Conservation (phyloP, 2,113 vertebrate species). For the Channa maculata region DNA sequence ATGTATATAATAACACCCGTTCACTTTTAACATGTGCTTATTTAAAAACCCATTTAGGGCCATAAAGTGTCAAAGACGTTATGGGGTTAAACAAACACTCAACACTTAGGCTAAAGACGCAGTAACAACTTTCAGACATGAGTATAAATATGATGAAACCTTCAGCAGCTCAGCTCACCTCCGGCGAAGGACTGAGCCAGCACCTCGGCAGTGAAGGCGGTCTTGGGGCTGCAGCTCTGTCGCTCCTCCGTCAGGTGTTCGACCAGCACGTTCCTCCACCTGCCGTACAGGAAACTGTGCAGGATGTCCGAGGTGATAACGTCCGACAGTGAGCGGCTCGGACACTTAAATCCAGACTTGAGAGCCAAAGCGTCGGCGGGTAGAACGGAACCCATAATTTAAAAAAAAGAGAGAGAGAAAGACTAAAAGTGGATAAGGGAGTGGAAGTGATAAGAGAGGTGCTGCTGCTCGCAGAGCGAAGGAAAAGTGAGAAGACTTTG, state of each 20-base stretch:
- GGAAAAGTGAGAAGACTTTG: not conserved
- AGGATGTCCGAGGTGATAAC: constrained; percentile 98
- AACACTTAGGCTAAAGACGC: no score
- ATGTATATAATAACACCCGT: no score
- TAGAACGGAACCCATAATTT: constrained; percentile 92
- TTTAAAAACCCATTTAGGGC: no score
- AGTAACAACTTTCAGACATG: not conserved
- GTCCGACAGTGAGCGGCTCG: constrained; percentile 89
- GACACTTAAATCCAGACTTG: constrained; percentile 91
- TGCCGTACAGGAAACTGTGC: constrained; percentile 96
- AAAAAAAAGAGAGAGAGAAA: not conserved
- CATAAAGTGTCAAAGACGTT: no score
- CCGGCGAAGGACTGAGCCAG: constrained; percentile 96
- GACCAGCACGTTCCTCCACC: constrained; percentile 95
- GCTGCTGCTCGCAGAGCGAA: constrained; percentile 11
- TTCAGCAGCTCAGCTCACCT: constrained; percentile 80
- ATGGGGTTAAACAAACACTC: no score
- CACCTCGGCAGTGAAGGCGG: constrained; percentile 96
- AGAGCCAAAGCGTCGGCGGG: constrained; percentile 91
- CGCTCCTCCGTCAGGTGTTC: constrained; percentile 93
- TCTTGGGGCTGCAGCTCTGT: constrained; percentile 85
- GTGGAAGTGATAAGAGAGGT: not conserved
- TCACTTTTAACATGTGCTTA: no score
- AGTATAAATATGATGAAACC: not conserved
- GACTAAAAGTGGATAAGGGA: not conserved